These are phyloP conservation scores for Nasua narica DNA, from an alignment of 2,797 vertebrate species.

Conservation along the genomic window DNA sequence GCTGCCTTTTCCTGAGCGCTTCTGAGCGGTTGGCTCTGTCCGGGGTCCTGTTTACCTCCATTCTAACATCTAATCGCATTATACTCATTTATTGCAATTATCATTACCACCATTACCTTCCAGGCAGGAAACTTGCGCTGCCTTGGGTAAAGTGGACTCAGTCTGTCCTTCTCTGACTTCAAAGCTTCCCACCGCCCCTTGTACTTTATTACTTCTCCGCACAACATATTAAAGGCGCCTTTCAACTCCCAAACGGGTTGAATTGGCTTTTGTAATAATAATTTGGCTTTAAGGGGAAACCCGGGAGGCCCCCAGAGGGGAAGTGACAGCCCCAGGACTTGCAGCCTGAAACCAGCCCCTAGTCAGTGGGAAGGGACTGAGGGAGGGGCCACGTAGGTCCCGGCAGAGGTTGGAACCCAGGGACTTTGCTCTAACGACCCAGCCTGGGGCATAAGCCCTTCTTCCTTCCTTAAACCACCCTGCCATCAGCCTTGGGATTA, in stretches of 20 bases:
- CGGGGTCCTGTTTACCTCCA: background rate
- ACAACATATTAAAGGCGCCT: background rate
- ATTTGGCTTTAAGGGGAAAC: slow-evolving; percentile 51
- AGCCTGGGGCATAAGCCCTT: background rate
- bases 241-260: slow-evolving; percentile 15
- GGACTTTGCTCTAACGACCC: slow-evolving; percentile 61
- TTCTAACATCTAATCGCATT: background rate
- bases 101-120: background rate
- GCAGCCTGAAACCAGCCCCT: background rate
- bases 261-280: slow-evolving; percentile 19
- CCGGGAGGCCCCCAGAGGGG: slow-evolving; percentile 41
- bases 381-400: slow-evolving; percentile 4
- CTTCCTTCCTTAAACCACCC: slow-evolving; percentile 31
- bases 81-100: background rate
- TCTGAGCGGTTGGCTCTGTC: background rate
- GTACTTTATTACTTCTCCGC: background rate
- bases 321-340: background rate
- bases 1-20: background rate
- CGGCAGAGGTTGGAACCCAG: background rate
- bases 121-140: background rate
- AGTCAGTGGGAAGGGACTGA: slow-evolving; percentile 21
- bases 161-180: background rate
- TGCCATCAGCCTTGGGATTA: background rate
- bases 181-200: background rate
- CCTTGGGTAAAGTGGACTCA: background rate